phyloP scores from a whole-genome alignment of 2,113 vertebrate genomes.

The Lontra canadensis region DNA sequence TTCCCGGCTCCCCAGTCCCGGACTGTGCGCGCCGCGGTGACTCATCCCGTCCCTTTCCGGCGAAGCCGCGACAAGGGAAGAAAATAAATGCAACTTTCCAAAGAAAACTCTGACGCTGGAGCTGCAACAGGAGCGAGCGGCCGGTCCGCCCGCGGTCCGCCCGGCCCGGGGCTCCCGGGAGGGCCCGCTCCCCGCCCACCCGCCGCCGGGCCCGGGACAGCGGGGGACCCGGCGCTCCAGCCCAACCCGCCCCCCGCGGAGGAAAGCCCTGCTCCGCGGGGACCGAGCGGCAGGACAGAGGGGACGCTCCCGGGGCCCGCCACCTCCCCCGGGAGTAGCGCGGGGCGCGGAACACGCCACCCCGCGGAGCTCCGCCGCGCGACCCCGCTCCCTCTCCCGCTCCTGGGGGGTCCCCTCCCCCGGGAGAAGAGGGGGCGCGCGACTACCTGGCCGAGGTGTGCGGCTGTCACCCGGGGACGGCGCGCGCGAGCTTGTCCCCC shows the following conservation, averaged over 20 bases:
- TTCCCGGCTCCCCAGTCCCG: slow-evolving; percentile 22
- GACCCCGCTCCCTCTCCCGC: background rate
- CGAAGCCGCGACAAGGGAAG: slow-evolving; percentile 65
- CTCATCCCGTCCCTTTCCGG: slow-evolving; percentile 79
- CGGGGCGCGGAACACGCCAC: slow-evolving; percentile 36
- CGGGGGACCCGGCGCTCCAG: background rate
- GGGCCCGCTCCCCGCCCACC: background rate
- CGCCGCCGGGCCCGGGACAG: background rate
- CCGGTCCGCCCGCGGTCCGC: background rate
- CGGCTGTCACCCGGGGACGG: slow-evolving; percentile 54
- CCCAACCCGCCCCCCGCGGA: background rate
- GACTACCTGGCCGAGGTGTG: slow-evolving; percentile 61
- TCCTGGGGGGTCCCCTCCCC: background rate
- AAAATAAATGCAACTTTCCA: slow-evolving; percentile 79
- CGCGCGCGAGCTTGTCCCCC: background rate
- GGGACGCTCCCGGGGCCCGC: background rate
- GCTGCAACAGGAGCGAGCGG: slow-evolving; percentile 2
- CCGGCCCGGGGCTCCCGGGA: background rate
- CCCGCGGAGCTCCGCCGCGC: slow-evolving; percentile 7
- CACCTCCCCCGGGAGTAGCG: background rate
- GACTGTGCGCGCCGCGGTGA: slow-evolving; percentile 62
- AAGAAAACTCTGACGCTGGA: slow-evolving; percentile 69
- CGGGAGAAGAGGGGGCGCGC: background rate
- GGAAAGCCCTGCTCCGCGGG: background rate
- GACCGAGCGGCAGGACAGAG: background rate